These are phyloP conservation scores for Echinarachnius parma DNA, from an alignment of 53 echinoderm and acorn worm genomes.

Conservation along the genomic window DNA sequence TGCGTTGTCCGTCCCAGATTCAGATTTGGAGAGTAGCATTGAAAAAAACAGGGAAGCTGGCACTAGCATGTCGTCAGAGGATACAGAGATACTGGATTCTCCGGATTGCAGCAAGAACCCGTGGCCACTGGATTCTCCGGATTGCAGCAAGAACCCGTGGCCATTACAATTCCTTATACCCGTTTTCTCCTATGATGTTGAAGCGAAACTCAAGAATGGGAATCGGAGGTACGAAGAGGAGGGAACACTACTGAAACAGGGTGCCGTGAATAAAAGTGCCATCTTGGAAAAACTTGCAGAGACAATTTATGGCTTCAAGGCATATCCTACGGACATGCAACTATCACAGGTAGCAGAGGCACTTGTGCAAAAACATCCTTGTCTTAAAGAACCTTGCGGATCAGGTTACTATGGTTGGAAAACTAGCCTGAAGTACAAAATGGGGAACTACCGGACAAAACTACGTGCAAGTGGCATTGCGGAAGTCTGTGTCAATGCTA, in stretches of 20 bases:
- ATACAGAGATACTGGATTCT: no score
- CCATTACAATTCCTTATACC: constrained; percentile 26
- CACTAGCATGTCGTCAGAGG: neutral
- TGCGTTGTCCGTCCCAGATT: constrained; percentile 1
- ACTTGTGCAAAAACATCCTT: constrained; percentile 31
- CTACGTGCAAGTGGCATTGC: constrained; percentile 19
- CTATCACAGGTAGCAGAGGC: constrained; percentile 40
- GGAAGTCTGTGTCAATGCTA: constrained; percentile 27
- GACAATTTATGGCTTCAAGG: constrained; percentile 40
- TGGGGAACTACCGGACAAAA: constrained; percentile 54
- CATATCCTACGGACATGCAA: constrained; percentile 50
- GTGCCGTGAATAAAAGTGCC: constrained; percentile 19
- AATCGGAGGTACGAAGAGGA: constrained; percentile 1
- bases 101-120: no score
- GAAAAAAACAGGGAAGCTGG: neutral
- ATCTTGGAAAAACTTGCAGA: constrained; percentile 52
- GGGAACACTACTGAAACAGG: neutral
- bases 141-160: constrained; percentile 31
- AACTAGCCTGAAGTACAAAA: constrained; percentile 49
- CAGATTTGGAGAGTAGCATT: neutral
- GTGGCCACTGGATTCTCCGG: no score
- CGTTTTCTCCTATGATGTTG: constrained; percentile 24
- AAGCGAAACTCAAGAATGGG: constrained; percentile 15
- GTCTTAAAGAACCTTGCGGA: constrained; percentile 22
- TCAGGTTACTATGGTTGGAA: constrained; percentile 47